Evolutionary conservation across 53 echinoderm and acorn worm species (phyloP).

Genomic region (Arbacia lixula): DNA sequence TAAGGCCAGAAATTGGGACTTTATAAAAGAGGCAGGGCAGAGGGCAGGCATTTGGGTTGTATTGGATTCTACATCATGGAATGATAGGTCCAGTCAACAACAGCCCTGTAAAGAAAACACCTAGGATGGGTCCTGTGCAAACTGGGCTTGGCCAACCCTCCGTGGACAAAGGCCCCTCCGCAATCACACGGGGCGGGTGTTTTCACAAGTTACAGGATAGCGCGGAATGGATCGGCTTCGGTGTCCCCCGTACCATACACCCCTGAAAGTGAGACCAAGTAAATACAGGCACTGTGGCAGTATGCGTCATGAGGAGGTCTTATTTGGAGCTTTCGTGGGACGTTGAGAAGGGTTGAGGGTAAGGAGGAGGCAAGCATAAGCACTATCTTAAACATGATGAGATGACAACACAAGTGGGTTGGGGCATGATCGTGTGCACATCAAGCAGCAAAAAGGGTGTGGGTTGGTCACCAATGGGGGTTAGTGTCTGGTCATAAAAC

Average conservation of each 20-base stretch:
- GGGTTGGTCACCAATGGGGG: conserved; percentile 28
- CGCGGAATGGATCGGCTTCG: background rate
- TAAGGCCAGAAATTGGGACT: conserved; percentile 5
- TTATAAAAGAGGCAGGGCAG: conserved; percentile 6
- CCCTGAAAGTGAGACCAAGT: background rate
- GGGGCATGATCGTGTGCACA: conserved; percentile 39
- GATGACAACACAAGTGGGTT: conserved; percentile 55
- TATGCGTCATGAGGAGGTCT: background rate
- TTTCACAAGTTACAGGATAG: too few species aligned
- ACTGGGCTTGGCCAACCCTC: background rate
- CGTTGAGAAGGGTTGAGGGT: conserved; percentile 9
- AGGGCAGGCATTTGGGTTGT: too few species aligned
- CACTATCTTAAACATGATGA: conserved; percentile 36
- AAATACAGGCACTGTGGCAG: conserved; percentile 5
- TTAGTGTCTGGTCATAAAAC: conserved; percentile 50
- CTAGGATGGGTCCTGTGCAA: conserved; percentile 14
- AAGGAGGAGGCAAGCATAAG: conserved; percentile 43
- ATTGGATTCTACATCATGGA: background rate
- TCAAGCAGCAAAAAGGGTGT: conserved; percentile 38
- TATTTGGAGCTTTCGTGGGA: conserved; percentile 37
- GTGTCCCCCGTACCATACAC: conserved; percentile 10
- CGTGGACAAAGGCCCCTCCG: background rate
- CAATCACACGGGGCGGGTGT: conserved; percentile 18
- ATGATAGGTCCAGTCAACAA: conserved; percentile 18
- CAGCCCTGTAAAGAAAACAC: background rate